Base-by-base conservation (phyloP, 2,888 invertebrate genomes). In the Pristionchus entomophagus region DNA sequence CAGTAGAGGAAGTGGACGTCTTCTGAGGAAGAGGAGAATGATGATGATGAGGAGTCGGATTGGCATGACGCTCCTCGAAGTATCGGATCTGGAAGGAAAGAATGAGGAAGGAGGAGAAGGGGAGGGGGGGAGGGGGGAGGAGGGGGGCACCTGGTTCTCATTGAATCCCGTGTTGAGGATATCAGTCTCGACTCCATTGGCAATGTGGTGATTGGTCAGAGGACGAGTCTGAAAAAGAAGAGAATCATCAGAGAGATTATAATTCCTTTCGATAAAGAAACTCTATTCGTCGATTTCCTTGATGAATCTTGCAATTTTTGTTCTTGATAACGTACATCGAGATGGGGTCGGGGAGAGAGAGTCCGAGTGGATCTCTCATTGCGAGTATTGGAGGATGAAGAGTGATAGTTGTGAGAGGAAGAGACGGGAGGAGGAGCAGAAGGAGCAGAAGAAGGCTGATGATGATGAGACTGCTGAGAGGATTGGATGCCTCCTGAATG, bases 161-260 rank as follows among this genome's bases (percentile, higher is more conserved):
- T 83, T 83, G 65, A 62, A 83, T 38, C 83, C 83, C n/a, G n/a
- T 62, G 65, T 83, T 83, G 62, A 65, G 62, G 5, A 83, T 62
- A 26, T 83, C 83, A 26, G 83, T 83, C n/a, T 83, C 83, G 14
- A 83, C 65, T 41, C 83, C 83, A 22, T 65, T 62, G 26, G 83
- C 62, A 17, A 65, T 26, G 45, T 65, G 83, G 29, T 69, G 69
- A 10, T 69, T 19, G 78, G 78, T 78, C 12, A 78, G 51, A 19
- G 78, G 78, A 29, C 78, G 45, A 49, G 26, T 26, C 78, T 78
- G 49, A 1, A 45, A 45, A 45, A 10, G 45, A 45, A 14, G 14
- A 45, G 45, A 10, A n/a, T 35, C 14, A 12, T 8, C n/a, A 10
- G 8, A 59, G 12, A 59, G 17, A 19, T 38, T n/a, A 1, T 8